These are phyloP conservation scores for Otolemur garnettii DNA, from an alignment of 2,113 vertebrate species.

Conservation along the genomic window DNA sequence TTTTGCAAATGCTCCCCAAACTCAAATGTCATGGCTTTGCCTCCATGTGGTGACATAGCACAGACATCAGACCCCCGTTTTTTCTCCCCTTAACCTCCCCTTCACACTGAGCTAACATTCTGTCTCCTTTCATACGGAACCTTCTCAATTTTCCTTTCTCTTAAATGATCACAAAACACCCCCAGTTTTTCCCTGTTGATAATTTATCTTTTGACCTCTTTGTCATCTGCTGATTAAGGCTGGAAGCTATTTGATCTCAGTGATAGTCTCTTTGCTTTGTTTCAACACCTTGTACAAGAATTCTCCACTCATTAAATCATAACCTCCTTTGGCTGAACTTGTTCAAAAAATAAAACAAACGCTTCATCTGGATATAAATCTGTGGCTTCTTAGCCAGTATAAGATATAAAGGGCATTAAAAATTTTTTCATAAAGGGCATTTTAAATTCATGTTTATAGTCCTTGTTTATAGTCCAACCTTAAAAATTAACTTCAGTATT, in stretches of 20 bases:
- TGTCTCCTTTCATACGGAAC: not conserved
- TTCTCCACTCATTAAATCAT: slow-evolving; percentile 28
- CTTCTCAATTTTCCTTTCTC: slow-evolving; percentile 11
- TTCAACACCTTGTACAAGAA: not conserved
- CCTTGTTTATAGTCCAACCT: slow-evolving; percentile 31
- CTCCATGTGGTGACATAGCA: not conserved
- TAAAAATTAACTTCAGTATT: slow-evolving; percentile 63
- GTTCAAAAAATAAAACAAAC: slow-evolving; percentile 55
- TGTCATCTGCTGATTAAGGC: not conserved
- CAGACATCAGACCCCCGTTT: not conserved
- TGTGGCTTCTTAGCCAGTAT: slow-evolving; percentile 31
- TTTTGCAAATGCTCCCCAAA: not conserved
- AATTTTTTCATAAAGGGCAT: slow-evolving; percentile 37
- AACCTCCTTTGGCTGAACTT: slow-evolving; percentile 41
- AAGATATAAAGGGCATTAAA: slow-evolving; percentile 62
- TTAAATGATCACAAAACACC: not conserved
- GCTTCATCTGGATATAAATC: slow-evolving; percentile 23
- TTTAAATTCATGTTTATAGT: not conserved
- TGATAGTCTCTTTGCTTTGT: not conserved
- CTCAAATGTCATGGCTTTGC: not conserved
- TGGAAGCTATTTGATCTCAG: not conserved
- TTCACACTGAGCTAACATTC: not conserved
- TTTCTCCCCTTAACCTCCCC: not conserved
- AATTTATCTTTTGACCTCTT: slow-evolving; percentile 16
- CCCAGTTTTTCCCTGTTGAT: not conserved